A percentile compares a stretch with the other conserved stretches of the same genome.
phyloP scores from a whole-genome alignment of 2,797 vertebrate species.

The Lacerta agilis region DNA sequence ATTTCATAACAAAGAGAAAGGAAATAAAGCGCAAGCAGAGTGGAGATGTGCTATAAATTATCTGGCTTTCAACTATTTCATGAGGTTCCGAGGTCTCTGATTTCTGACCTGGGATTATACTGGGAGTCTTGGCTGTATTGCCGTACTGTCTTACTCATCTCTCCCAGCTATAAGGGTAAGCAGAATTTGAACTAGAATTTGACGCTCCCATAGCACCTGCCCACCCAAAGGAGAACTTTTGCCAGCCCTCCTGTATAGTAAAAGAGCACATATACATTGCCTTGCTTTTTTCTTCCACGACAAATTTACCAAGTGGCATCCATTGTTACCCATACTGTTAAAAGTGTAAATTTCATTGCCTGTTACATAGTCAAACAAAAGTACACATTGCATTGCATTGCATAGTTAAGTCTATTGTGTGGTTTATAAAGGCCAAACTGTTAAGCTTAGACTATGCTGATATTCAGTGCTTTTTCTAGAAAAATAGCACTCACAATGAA shows the following conservation, averaged over 20 bases:
- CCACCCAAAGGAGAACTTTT: not conserved
- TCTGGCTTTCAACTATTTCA: constrained; percentile 41
- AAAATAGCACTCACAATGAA: too few species aligned
- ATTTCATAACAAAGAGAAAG: constrained; percentile 47
- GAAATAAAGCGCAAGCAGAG: constrained; percentile 6
- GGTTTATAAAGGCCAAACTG: not conserved
- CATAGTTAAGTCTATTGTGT: not conserved
- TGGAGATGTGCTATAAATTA: constrained; percentile 48
- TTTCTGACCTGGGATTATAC: not conserved
- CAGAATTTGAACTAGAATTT: not conserved
- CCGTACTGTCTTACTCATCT: not conserved
- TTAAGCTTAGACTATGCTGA: not conserved
- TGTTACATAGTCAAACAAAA: not conserved
- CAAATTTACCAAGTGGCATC: not conserved
- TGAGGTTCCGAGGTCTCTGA: constrained; percentile 21
- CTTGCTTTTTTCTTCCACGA: not conserved
- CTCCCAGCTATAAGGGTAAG: not conserved
- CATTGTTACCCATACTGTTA: not conserved
- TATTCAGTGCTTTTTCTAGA: not conserved
- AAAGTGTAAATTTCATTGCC: not conserved
- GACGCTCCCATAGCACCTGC: not conserved
- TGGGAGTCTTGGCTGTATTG: not conserved
- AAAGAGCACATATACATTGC: not conserved
- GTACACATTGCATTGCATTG: not conserved
- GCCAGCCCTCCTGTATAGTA: not conserved